Evolutionary conservation across 2,113 vertebrate genomes (phyloP).

Genomic region (Lophius piscatorius): DNA sequence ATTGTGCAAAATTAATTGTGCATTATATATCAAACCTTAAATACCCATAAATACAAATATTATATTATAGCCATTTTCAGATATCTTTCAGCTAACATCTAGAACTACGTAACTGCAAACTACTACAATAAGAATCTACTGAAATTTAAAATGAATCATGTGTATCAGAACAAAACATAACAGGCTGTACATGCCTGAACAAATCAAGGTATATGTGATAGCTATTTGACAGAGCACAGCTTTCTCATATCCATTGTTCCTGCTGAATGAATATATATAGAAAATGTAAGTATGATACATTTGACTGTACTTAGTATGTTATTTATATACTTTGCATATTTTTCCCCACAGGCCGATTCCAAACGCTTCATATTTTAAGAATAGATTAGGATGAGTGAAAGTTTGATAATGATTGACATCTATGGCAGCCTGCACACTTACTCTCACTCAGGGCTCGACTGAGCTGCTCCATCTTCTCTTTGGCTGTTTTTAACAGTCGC

Average conservation of each 20-base stretch:
- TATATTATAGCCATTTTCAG: conserved; percentile 8
- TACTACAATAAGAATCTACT: conserved; percentile 1
- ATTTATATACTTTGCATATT: conserved; percentile 24
- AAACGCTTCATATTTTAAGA: conserved; percentile 28
- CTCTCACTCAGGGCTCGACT: conserved; percentile 94
- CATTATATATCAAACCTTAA: conserved; percentile 1
- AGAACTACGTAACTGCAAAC: neutral
- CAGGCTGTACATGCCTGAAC: conserved; percentile 12
- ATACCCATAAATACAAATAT: conserved; percentile 3
- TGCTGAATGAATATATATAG: no score
- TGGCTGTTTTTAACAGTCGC: conserved; percentile 97
- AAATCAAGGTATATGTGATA: neutral
- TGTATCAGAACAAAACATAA: conserved; percentile 8
- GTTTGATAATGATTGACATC: conserved; percentile 35
- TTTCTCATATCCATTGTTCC: neutral
- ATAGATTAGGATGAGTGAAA: conserved; percentile 33
- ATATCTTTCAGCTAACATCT: conserved; percentile 4
- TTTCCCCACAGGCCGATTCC: conserved; percentile 11
- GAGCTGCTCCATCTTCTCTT: conserved; percentile 99
- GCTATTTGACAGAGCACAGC: conserved; percentile 11
- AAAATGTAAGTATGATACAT: conserved; percentile 5
- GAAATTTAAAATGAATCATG: conserved; percentile 8
- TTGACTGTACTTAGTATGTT: conserved; percentile 22
- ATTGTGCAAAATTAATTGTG: neutral
- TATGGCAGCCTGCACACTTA: conserved; percentile 77